Evolutionary conservation across 2,797 vertebrate species (phyloP).

Genomic region (Malacoraja senta): DNA sequence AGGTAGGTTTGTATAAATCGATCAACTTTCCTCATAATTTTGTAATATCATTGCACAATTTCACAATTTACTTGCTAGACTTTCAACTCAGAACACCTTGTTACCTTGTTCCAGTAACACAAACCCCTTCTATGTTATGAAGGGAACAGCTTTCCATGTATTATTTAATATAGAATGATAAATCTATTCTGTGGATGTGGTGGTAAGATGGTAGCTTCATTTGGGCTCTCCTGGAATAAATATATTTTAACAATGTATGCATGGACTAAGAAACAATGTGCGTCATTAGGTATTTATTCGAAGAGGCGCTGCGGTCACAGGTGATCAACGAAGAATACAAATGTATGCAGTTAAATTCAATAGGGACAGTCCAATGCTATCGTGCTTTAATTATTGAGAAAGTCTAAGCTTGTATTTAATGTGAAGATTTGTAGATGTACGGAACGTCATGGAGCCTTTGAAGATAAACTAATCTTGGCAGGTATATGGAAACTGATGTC

Average conservation of each 20-base stretch:
- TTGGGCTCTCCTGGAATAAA: background rate
- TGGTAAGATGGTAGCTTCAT: background rate
- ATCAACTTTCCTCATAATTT: background rate
- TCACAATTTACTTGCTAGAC: background rate
- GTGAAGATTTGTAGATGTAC: background rate
- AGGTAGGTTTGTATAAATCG: background rate
- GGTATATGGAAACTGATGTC: conserved; percentile 14
- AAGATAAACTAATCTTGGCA: conserved; percentile 4
- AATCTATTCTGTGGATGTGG: background rate
- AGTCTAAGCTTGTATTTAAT: background rate
- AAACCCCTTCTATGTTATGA: background rate
- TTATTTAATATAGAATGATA: background rate
- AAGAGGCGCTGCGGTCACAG: background rate
- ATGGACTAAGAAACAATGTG: background rate
- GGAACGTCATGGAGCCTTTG: background rate
- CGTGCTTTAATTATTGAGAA: background rate
- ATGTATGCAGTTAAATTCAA: background rate
- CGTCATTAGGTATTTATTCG: background rate
- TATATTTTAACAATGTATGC: background rate
- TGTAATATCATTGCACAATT: background rate
- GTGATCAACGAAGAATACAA: background rate
- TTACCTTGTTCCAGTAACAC: background rate
- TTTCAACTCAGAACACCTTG: background rate
- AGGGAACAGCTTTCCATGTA: background rate
- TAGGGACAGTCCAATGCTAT: background rate